These are phyloP conservation scores for Tachystola acroxantha DNA, from an alignment of 2,888 invertebrate species.

Conservation along the genomic window DNA sequence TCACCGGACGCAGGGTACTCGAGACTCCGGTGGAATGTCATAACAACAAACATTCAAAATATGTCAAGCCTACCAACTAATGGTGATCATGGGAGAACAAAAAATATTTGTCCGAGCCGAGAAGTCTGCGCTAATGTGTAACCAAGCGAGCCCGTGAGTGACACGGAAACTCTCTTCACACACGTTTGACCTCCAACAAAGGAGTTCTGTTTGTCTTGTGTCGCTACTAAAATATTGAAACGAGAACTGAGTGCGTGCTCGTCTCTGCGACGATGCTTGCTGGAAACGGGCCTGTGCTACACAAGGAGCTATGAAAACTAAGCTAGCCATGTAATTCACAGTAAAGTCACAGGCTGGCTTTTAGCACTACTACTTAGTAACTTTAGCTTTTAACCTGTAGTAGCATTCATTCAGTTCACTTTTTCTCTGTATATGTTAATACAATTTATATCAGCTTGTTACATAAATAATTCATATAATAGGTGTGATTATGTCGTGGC, in stretches of 20 bases:
- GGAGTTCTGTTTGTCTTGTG: constrained; percentile 67
- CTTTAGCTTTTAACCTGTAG: too few relatives aligned
- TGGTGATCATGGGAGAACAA: constrained; percentile 69
- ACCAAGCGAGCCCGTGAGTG: constrained; percentile 59
- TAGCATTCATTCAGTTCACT: too few relatives aligned
- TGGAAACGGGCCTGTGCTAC: constrained; percentile 24
- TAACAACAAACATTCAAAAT: constrained; percentile 47
- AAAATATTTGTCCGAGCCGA: constrained; percentile 60
- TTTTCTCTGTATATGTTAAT: too few relatives aligned
- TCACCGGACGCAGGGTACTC: constrained; percentile 18
- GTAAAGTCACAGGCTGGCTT: too few relatives aligned
- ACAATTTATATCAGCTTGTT: too few relatives aligned
- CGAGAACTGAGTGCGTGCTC: constrained; percentile 60
- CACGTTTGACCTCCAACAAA: constrained; percentile 74
- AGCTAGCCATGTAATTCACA: background rate
- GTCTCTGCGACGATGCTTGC: constrained; percentile 46
- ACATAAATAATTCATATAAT: too few relatives aligned
- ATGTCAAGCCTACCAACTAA: constrained; percentile 48
- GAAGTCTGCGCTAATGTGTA: constrained; percentile 64
- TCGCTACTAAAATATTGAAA: constrained; percentile 76
- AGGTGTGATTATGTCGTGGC: too few relatives aligned
- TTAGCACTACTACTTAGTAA: too few relatives aligned
- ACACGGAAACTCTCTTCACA: constrained; percentile 76
- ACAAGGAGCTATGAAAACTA: constrained; percentile 25
- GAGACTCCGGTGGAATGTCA: constrained; percentile 28